Evolutionary conservation across 2,113 vertebrate genomes (phyloP), one percentile per base, ranked within the genome.

Genomic region (Cottus gobio): DNA sequence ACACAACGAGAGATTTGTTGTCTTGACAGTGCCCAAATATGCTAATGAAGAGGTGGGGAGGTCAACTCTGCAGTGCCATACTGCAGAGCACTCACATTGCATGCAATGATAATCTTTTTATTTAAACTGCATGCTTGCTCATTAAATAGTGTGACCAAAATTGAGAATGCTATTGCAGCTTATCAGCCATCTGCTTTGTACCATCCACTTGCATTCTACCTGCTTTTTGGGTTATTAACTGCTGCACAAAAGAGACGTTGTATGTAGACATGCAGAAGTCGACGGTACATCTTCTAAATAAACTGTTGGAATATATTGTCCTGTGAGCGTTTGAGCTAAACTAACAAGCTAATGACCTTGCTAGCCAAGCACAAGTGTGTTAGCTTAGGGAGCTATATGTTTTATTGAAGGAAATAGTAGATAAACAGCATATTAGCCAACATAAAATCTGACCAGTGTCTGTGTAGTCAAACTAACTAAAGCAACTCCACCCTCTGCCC

Each of bases 111-210:
- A 31, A 28, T 61, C 13, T 5, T 15, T 60, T 58, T 30, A 7
- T 28, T 71, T 30, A 3, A 31, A 44, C 12, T 22, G 18, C 18
- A 2, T 31, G 57, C 37, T 46, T 13, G 18, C 3, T 46, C 28
- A 73, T 73, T 72, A 44, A 58, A 48, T 16, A 50, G 48, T n/a
- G 48, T n/a, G 48, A n/a, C 48, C 22, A 54, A 9, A 24, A 54
- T 54, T 10, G 9, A 54, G 50, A 24, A 54, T 0, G 22, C 10
- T 24, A 52, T 54, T 54, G 22, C 12, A 24, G n/a, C 22, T 54
- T 54, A 24, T 54, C n/a, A n/a, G 7, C 50, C 22, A n/a, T 9
- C 8, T 54, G n/a, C 31, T 54, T 57, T 20, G 9, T 10, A 28
- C 36, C 69, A 44, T 58, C 36, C 22, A 30, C 15, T 44, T 39